Base-by-base conservation (phyloP, 2,797 vertebrate genomes). In the Spinibarbus caldwelli region DNA sequence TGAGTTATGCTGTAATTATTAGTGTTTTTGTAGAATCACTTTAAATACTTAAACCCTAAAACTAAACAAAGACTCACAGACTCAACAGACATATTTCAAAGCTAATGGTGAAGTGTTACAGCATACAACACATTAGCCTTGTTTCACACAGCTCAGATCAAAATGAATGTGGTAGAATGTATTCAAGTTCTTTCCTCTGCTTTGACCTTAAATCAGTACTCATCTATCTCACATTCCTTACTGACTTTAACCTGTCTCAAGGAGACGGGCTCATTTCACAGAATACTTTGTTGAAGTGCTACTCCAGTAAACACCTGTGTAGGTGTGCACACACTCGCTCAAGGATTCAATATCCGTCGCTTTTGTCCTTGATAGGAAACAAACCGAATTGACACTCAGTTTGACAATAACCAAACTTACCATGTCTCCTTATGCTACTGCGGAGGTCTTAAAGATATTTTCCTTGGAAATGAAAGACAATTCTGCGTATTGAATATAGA, bases 171-270 rank as follows among this genome's bases (percentile, higher is more conserved):
- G 17, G 76, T 62, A n/a, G n/a, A 43, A 59, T 9, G 15, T 5
- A 78, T 78, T 78, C 7, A 17, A 41, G 75, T 57, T 38, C 4
- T 17, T 78, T 19, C 26, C 38, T 82, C 68, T 45, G 38, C 36
- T 14, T 57, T 75, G 70, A 64, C 41, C 57, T 47, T 64, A 64
- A 64, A 83, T 83, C 81, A 75, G 41, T 64, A 34, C 5, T 47
- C 70, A 64, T n/a, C 52, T 83, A 49, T 64, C 54, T 64, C 12
- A 36, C 70, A 64, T n/a, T 15, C 21, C 29, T 75, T 83, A 83
- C 64, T 9, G 54, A 62, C 52, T 47, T 34, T 47, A 45, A 73
- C 52, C 21, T 47, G 19, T 73, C 38, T 82, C 38, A 49, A 75
- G 21, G 70, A 47, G 21, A 75, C 10, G 0, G 41, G 54, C 29